phyloP scores from a whole-genome alignment of 1,140 invertebrate genomes.

The Sycophila sp. region DNA sequence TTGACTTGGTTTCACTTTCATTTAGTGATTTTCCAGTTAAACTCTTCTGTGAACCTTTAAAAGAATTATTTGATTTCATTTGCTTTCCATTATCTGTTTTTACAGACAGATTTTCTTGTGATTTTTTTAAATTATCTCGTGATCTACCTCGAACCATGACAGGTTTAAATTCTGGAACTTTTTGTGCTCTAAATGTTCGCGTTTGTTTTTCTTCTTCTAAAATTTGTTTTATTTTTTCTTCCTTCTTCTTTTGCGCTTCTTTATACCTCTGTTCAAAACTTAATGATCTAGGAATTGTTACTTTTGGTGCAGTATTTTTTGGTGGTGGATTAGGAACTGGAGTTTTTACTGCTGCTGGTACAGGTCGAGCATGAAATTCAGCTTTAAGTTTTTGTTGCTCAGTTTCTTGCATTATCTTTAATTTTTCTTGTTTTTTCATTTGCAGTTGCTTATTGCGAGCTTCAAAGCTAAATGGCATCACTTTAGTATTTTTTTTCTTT shows the following conservation, averaged over 20 bases:
- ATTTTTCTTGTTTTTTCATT: slow-evolving; percentile 66
- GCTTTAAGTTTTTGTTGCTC: slow-evolving; percentile 52
- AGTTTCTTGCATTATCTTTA: slow-evolving; percentile 58
- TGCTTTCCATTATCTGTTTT: not conserved
- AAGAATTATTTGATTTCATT: not conserved
- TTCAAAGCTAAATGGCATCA: slow-evolving; percentile 69
- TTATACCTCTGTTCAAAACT: slow-evolving; percentile 69
- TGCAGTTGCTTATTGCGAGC: slow-evolving; percentile 63
- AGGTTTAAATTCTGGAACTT: slow-evolving; percentile 60
- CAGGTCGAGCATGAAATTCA: slow-evolving; percentile 64
- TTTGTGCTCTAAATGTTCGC: slow-evolving; percentile 66
- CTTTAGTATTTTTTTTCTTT: slow-evolving; percentile 47
- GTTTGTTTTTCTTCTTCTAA: slow-evolving; percentile 58
- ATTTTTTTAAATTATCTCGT: slow-evolving; percentile 33
- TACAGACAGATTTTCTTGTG: slow-evolving; percentile 17
- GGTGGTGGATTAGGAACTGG: slow-evolving; percentile 31
- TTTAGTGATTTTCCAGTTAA: too few relatives aligned
- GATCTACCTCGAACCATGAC: slow-evolving; percentile 46
- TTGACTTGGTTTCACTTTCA: too few relatives aligned
- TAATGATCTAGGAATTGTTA: slow-evolving; percentile 58
- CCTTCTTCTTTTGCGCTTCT: slow-evolving; percentile 59
- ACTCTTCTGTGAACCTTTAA: slow-evolving; percentile 13
- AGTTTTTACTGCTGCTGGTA: slow-evolving; percentile 48
- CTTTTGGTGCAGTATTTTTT: slow-evolving; percentile 24
- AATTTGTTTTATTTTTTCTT: slow-evolving; percentile 66